Conservation (phyloP, 1,140 invertebrate species). For the Lucilia sericata region DNA sequence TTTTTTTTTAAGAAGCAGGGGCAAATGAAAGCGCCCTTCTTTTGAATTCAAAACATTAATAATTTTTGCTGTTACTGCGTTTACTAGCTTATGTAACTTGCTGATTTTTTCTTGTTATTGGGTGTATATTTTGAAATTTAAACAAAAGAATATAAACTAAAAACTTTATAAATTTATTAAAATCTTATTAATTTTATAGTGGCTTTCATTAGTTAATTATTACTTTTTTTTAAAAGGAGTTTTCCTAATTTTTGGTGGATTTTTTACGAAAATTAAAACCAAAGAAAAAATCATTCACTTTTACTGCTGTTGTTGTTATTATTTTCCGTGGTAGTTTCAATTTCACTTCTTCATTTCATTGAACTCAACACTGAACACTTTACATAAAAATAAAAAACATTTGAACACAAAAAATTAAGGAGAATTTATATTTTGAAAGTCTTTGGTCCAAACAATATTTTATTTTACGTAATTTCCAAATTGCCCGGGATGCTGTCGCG, state of each 20-base stretch:
- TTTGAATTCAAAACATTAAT: slow-evolving; percentile 8
- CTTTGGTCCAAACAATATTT: slow-evolving; percentile 32
- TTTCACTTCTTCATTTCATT: slow-evolving; percentile 9
- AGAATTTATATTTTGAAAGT: slow-evolving; percentile 12
- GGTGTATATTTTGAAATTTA: neutral
- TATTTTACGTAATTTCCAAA: slow-evolving; percentile 43
- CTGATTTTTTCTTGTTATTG: neutral
- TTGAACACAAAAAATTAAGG: neutral
- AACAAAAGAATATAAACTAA: neutral
- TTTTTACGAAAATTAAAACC: neutral
- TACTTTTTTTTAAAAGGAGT: neutral
- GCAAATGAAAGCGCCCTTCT: neutral
- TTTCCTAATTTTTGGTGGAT: neutral
- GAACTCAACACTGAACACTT: slow-evolving; percentile 9
- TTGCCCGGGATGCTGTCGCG: slow-evolving; percentile 51
- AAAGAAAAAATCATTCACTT: neutral
- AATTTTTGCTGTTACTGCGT: neutral
- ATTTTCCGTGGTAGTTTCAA: neutral
- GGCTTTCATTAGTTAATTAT: neutral
- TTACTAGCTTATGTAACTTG: slow-evolving; percentile 10
- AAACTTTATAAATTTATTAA: no score
- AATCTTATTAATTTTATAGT: no score
- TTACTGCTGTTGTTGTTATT: neutral
- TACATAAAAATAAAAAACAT: neutral
- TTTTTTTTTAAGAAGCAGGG: neutral